Base-by-base conservation (phyloP, 2,888 invertebrate species). In the Pheosia gnoma region DNA sequence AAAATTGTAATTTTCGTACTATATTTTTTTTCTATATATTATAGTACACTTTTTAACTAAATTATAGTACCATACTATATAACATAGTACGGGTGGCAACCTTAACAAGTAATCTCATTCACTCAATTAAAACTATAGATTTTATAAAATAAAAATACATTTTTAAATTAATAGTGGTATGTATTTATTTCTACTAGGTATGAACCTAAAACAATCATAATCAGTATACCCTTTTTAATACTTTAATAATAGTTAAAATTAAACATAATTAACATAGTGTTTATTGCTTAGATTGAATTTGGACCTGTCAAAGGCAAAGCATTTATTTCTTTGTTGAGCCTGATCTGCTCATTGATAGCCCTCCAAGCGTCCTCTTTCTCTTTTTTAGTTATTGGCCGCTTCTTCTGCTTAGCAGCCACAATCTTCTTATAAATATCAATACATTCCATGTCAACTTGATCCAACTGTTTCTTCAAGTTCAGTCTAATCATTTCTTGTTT, bases 341-440 rank as follows among this genome's bases (percentile, higher is more conserved):
- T 89, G 68, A 94, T 95, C 77, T 95, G 95, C 77, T 96, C 96
- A 83, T 95, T 95, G 47, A 97, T 94, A 38, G 96, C 94, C 78
- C 95, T 95, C 95, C 96, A 95, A 8, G 97, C 97, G 83, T 96
- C 95, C 65, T 97, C 97, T 73, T 96, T 96, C 81, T 98, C 98
- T 78, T 97, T 97, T 74, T 96, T 95, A 43, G 96, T 96, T 5
- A 97, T 94, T 7, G 96, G 95, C 70, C 96, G 95, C 82, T 97
- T 97, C 86, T 98, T 98, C 81, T 97, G 96, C 76, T 98, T 97
- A 1, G 96, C 95, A 43, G 95, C 92, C 65, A 96, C 94, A 79
- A 98, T 95, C 82, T 96, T 97, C 77, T 97, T 96, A 81, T 98
- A 98, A 76, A 97, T 95, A 83, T 98, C 98, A 84, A 98, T 95